Evolutionary conservation across 2,888 invertebrate genomes (phyloP).

Genomic region (Rhimphoctona megacephalus): DNA sequence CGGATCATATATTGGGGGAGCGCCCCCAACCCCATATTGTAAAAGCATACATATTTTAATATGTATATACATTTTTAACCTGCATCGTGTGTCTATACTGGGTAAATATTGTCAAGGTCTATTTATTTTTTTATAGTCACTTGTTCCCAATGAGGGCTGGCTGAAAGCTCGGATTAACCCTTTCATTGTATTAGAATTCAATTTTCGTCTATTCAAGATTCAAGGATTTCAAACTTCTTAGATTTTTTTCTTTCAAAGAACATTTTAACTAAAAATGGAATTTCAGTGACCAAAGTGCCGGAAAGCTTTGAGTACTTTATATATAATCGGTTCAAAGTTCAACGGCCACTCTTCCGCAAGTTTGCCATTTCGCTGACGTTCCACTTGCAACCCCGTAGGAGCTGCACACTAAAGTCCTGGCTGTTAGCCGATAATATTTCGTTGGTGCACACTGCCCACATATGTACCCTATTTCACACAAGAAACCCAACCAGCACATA

Average conservation of each 20-base stretch:
- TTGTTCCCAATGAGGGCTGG: not conserved
- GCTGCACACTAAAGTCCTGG: slow-evolving; percentile 37
- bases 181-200: not conserved
- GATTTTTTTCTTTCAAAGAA: not conserved
- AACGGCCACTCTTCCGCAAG: slow-evolving; percentile 70
- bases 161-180: not conserved
- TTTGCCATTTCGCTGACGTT: slow-evolving; percentile 73
- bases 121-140: not conserved
- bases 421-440: slow-evolving; percentile 70
- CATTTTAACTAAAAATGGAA: not conserved
- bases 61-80: not conserved
- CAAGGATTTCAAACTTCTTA: not conserved
- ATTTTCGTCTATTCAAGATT: not conserved
- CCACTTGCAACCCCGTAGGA: slow-evolving; percentile 57
- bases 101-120: not conserved
- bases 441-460: slow-evolving; percentile 51
- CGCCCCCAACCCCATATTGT: not conserved
- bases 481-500: slow-evolving; percentile 4
- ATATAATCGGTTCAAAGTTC: slow-evolving; percentile 71
- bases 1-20: not conserved
- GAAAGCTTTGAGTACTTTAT: slow-evolving; percentile 63
- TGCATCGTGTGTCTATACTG: not conserved
- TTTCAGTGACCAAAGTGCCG: not conserved
- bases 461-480: slow-evolving; percentile 1
- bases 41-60: not conserved